Percentiles rank a stretch among this genome's conserved stretches.
These are phyloP conservation scores for Ichneumon xanthorius DNA, from an alignment of 2,888 invertebrate genomes.

Conservation along the genomic window DNA sequence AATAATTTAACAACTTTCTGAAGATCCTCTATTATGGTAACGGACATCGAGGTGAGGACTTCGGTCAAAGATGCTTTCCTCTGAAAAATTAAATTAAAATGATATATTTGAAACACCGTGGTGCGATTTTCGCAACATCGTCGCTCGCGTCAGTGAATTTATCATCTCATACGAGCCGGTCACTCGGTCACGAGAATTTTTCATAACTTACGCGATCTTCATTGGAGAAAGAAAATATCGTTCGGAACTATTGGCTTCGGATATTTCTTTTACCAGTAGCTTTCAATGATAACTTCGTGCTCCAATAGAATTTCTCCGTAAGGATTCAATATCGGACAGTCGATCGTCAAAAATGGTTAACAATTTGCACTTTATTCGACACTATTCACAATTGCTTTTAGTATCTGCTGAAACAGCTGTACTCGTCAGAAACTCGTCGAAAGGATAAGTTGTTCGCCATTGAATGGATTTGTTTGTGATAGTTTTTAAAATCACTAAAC, in stretches of 20 bases:
- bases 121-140: not conserved
- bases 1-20: slow-evolving; percentile 88
- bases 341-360: not conserved
- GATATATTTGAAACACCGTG: not conserved
- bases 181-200: not conserved
- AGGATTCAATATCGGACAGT: not conserved
- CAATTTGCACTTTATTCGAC: not conserved
- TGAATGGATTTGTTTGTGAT: not conserved
- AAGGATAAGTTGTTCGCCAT: not conserved
- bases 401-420: not conserved
- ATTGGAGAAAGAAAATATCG: not conserved
- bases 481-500: not conserved
- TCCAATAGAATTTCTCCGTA: not conserved
- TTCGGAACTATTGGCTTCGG: not conserved
- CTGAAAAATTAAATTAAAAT: slow-evolving; percentile 84
- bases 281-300: not conserved
- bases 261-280: not conserved
- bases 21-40: slow-evolving; percentile 89
- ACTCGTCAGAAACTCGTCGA: not conserved
- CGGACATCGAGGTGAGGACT: slow-evolving; percentile 89
- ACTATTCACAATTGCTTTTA: not conserved
- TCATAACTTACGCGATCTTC: not conserved
- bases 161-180: not conserved
- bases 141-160: not conserved
- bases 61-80: slow-evolving; percentile 90